Conservation (phyloP, 2,888 invertebrate species). For the Standfussiana lucernea region DNA sequence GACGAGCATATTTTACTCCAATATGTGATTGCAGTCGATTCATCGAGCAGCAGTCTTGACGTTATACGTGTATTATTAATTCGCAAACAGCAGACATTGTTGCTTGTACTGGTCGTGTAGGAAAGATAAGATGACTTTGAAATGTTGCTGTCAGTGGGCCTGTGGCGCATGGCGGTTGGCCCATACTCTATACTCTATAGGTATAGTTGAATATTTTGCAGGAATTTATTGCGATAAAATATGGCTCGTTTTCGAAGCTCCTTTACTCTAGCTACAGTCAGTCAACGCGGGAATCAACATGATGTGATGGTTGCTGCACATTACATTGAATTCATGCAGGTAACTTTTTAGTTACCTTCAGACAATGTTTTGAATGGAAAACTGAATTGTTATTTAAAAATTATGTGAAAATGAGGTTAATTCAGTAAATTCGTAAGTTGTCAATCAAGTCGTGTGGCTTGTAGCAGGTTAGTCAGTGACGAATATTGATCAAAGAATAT, state of each 20-base stretch:
- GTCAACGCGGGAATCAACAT: constrained; percentile 22
- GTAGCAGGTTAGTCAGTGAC: not conserved
- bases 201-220: not conserved
- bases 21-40: not conserved
- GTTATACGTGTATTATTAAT: not conserved
- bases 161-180: not conserved
- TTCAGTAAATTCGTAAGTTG: not conserved
- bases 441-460: not conserved
- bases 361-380: not conserved
- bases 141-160: not conserved
- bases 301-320: not conserved
- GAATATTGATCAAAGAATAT: not conserved
- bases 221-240: not conserved
- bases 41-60: not conserved
- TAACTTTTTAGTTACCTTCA: not conserved
- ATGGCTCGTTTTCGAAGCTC: constrained; percentile 22
- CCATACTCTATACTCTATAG: too few species aligned
- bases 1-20: constrained; percentile 18
- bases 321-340: not conserved
- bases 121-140: not conserved
- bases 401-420: not conserved
- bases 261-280: constrained; percentile 14
- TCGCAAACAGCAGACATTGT: too few species aligned
- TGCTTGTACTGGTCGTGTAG: not conserved
- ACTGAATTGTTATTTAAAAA: not conserved